phyloP scores from a whole-genome alignment of 2,113 vertebrate species.

The Cryptotis parvus region DNA sequence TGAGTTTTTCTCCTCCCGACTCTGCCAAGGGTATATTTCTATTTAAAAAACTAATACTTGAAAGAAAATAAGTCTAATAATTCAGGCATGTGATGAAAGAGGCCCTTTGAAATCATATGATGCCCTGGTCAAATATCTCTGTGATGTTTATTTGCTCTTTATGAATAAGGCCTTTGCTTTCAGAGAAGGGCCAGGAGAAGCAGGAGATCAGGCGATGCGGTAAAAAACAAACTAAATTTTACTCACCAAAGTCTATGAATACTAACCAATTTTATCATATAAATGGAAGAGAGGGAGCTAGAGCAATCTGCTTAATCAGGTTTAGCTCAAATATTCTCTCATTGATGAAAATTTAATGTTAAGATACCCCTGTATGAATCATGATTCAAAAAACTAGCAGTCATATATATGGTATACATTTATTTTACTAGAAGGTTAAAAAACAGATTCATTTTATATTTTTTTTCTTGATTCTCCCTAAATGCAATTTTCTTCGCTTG shows the following conservation, averaged over 20 bases:
- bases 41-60: conserved; percentile 59
- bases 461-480: background rate
- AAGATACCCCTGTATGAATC: conserved; percentile 13
- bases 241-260: conserved; percentile 40
- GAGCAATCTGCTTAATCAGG: background rate
- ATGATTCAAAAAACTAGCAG: background rate
- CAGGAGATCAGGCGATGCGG: conserved; percentile 26
- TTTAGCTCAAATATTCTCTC: conserved; percentile 47
- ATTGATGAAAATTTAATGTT: conserved; percentile 43
- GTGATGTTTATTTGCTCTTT: conserved; percentile 35
- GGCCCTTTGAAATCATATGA: conserved; percentile 34
- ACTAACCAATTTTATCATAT: conserved; percentile 64
- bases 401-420: background rate
- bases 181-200: background rate
- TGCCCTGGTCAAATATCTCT: background rate
- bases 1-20: background rate
- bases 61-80: conserved; percentile 30
- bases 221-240: conserved; percentile 64
- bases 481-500: background rate
- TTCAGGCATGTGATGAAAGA: conserved; percentile 53
- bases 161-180: conserved; percentile 57
- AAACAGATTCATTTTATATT: conserved; percentile 7
- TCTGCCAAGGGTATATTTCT: conserved; percentile 29
- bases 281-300: conserved; percentile 37
- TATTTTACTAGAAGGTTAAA: background rate